These are phyloP conservation scores for Apostichopus californicus DNA, from an alignment of 35 echinoderm and acorn worm species.

Conservation along the genomic window DNA sequence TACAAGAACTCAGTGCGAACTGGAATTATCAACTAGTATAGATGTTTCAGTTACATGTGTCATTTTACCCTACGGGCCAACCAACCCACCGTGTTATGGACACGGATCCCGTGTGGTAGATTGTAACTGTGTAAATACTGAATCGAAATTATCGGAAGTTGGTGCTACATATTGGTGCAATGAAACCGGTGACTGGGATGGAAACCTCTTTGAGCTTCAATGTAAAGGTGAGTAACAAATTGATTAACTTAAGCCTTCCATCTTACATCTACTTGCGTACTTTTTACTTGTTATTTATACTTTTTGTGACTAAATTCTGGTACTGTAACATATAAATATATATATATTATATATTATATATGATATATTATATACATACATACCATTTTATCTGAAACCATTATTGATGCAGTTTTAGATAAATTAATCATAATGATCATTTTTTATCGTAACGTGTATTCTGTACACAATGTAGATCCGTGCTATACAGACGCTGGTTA, in stretches of 20 bases:
- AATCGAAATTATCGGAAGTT: not conserved
- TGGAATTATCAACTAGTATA: not conserved
- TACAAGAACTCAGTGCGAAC: not conserved
- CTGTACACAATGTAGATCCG: not conserved
- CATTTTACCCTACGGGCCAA: not conserved
- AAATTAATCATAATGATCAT: no score
- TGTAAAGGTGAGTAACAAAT: conserved; percentile 18
- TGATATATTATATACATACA: no score
- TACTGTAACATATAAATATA: no score
- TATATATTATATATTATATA: no score
- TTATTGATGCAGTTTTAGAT: no score
- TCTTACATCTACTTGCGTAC: no score
- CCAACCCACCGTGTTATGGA: not conserved
- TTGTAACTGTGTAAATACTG: not conserved
- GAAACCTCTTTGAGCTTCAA: not conserved
- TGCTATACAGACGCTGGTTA: not conserved
- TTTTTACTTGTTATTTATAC: no score
- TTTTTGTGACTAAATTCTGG: no score
- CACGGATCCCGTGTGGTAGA: not conserved
- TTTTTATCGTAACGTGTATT: no score
- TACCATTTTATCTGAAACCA: no score
- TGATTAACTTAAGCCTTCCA: no score
- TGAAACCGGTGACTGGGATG: not conserved
- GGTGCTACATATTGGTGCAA: conserved; percentile 16
- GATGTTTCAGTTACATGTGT: not conserved